phyloP scores from a whole-genome alignment of 2,888 invertebrate species.

The Acleris literana region DNA sequence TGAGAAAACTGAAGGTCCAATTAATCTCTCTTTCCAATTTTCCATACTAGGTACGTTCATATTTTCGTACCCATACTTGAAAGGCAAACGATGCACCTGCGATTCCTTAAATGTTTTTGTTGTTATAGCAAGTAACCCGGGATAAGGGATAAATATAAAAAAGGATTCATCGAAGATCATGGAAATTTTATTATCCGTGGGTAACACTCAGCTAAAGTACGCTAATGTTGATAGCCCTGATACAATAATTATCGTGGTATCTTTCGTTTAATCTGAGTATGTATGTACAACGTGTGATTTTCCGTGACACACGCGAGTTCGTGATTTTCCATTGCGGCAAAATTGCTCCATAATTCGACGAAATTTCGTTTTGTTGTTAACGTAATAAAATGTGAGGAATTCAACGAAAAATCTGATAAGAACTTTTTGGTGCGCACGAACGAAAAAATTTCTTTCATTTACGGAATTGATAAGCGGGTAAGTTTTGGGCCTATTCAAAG shows the following conservation, averaged over 20 bases:
- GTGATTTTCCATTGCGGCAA: conserved; percentile 54
- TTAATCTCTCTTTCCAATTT: too few relatives aligned
- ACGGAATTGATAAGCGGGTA: conserved; percentile 63
- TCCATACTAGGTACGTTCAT: too few relatives aligned
- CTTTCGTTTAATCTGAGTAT: conserved; percentile 50
- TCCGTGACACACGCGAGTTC: conserved; percentile 59
- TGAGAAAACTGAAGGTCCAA: too few relatives aligned
- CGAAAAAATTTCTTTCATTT: conserved; percentile 59
- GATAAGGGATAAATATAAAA: too few relatives aligned
- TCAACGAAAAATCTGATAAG: conserved; percentile 50
- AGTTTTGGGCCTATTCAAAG: conserved; percentile 56
- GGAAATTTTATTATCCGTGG: not conserved
- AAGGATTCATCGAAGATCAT: too few relatives aligned
- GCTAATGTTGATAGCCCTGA: too few relatives aligned
- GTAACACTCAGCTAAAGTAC: not conserved
- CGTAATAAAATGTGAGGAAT: conserved; percentile 39
- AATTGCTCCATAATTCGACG: conserved; percentile 44
- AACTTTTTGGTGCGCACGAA: conserved; percentile 54
- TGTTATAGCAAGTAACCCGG: too few relatives aligned
- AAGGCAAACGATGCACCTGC: too few relatives aligned
- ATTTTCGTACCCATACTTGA: too few relatives aligned
- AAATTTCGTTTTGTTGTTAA: conserved; percentile 53
- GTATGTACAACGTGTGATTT: conserved; percentile 40
- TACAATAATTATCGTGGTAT: conserved; percentile 47
- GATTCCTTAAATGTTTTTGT: too few relatives aligned